Evolutionary conservation across 2,797 vertebrate species (phyloP), one percentile per base, ranked within the genome.

Genomic region (Sebastes elongatus): DNA sequence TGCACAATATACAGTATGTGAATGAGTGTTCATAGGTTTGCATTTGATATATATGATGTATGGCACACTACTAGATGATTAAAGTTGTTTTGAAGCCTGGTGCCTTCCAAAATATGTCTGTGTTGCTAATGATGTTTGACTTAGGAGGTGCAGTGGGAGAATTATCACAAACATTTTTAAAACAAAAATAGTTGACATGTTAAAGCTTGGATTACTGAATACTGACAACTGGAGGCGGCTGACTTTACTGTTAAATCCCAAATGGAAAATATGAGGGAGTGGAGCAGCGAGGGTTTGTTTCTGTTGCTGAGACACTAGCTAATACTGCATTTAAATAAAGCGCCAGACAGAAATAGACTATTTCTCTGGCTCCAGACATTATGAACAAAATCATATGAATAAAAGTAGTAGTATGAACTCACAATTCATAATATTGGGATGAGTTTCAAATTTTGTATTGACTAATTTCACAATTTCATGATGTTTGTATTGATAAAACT

Each of bases 11-110:
- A 20, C 35, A 42, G 63, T 22, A 65, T 71, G n/a, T 14, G 7
- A 79, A 49, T 53, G n/a, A 61, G 11, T 68, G 23, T 46, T 53
- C 8, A 52, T 74, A 55, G 62, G 74, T 86, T 64, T 56, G 61
- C 59, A 77, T 73, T 76, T 81, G n/a, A 46, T 75, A 76, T 67
- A 9, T 28, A 33, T 16, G 14, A 82, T 22, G 49, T 63, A 74
- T 28, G 70, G 64, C 18, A 33, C 78, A 65, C 16, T 28, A 74
- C 1, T 71, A 78, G 61, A 70, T 65, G 11, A 89, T 86, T 87
- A 86, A 91, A 80, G 30, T 6, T 18, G 18, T 71, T 85, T 81
- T 81, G 68, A 88, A 88, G 78, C 3, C 2, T 42, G 28, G 11
- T 52, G 63, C 27, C 57, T 46, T 78, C 7, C 10, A 46, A 61